Base-by-base conservation (phyloP, 2,888 invertebrate species). In the Buathra laborator region DNA sequence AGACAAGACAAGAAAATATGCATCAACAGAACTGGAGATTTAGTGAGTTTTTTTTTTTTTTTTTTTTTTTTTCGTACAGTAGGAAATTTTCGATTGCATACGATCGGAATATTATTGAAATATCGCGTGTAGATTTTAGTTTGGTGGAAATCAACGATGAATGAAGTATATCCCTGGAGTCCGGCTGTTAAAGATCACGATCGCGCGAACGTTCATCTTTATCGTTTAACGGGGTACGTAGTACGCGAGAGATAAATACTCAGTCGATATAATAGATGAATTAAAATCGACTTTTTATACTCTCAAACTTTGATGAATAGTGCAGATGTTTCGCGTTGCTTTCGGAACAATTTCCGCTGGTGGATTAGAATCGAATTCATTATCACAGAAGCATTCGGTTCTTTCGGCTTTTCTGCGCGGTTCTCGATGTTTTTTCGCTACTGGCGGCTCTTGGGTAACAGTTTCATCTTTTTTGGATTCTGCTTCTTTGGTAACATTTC, bases 161-260 rank as follows among this genome's bases (percentile, higher is more conserved):
- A 97, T 86, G 98, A 98, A 93, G 98, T 98, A 0, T 98, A 98
- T 90, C 98, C 99, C 0, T 99, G 99, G 99, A 97, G 97, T 91
- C 99, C 99, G 14, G 95, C 97, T 66, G 95, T 96, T 46, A 96
- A 96, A 90, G 96, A 98, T 89, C 97, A 97, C 92, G 98, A 99
- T 93, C 96, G 97, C 88, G 98, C 98, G 7, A 99, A 99, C 94
- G 95, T 98, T 83, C 97, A 98, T 92, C 95, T 99, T 0, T 97
- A 98, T 90, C 95, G 95, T 87, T 94, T 97, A 51, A 95, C 95
- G 91, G 96, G 96, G 97, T 97, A 92, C 90, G 92, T 90, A 84
- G 68, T 14, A 6, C 37, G 37, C 37, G 37, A 37, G 6, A 37
- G 37, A 37, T 37, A 5, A 37, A 37, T 7, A 37, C 24, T 56